These are phyloP conservation scores for Onychomys leucogaster DNA, from an alignment of 2,797 vertebrate genomes.

Conservation along the genomic window DNA sequence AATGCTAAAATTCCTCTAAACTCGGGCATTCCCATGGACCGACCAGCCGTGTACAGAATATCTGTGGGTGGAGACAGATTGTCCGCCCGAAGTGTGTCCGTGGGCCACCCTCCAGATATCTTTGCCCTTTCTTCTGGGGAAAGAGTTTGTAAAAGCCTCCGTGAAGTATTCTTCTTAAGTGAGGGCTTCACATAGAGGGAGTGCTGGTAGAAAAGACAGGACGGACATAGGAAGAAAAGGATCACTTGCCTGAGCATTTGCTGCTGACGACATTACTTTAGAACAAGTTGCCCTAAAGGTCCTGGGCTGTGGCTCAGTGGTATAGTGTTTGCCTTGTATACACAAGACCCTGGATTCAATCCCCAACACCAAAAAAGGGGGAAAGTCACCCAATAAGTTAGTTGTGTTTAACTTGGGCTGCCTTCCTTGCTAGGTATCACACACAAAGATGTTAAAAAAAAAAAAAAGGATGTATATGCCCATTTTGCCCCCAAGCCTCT, in stretches of 20 bases:
- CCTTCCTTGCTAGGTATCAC: not conserved
- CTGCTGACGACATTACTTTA: not conserved
- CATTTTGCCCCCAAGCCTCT: not conserved
- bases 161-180: not conserved
- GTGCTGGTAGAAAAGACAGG: rapidly evolving
- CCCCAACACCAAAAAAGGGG: not conserved
- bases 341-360: not conserved
- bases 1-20: not conserved
- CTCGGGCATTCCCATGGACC: not conserved
- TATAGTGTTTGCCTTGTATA: not conserved
- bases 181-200: not conserved
- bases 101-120: not conserved
- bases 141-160: not conserved
- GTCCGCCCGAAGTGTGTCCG: not conserved
- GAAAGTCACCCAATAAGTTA: not conserved
- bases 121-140: not conserved
- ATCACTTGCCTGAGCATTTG: not conserved
- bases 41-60: not conserved
- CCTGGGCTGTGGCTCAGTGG: not conserved
- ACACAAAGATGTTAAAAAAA: not conserved
- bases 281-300: not conserved
- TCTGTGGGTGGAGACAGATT: rapidly evolving
- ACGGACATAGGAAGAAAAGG: not conserved
- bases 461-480: not conserved
- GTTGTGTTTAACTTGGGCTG: not conserved